A percentile compares a stretch with the other conserved stretches of the same genome.
Evolutionary conservation across 2,888 invertebrate species (phyloP).

Genomic region (Smittia aterrima): DNA sequence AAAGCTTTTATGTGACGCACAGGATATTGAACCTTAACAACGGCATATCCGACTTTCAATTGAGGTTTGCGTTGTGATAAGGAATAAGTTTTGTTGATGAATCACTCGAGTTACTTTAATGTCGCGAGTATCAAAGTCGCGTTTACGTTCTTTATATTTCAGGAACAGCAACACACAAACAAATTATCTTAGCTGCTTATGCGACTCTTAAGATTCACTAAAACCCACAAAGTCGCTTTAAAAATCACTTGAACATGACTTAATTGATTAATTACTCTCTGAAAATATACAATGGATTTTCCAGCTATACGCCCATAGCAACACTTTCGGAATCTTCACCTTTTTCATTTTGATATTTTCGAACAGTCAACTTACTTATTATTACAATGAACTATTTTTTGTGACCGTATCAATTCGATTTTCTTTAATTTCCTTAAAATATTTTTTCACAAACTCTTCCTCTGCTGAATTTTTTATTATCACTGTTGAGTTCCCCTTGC

Average conservation of each 20-base stretch:
- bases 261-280: constrained; percentile 32
- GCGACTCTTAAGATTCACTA: not conserved
- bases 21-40: not conserved
- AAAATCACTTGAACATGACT: constrained; percentile 20
- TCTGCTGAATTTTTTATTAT: no score
- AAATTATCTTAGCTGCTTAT: not conserved
- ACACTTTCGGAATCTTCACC: not conserved
- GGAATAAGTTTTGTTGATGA: no score
- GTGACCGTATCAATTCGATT: no score
- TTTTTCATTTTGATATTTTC: not conserved
- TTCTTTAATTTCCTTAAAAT: no score
- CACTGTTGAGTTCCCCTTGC: no score
- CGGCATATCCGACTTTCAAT: not conserved
- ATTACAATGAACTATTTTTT: not conserved
- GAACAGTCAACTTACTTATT: constrained; percentile 4
- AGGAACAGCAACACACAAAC: not conserved
- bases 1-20: not conserved
- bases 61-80: not conserved
- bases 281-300: not conserved
- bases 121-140: not conserved
- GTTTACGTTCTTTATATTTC: not conserved
- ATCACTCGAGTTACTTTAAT: not conserved
- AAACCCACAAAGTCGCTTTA: not conserved
- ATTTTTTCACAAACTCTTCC: no score
- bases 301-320: constrained; percentile 1